Evolutionary conservation across 2,888 invertebrate species (phyloP).

Genomic region (Pyralis farinalis): DNA sequence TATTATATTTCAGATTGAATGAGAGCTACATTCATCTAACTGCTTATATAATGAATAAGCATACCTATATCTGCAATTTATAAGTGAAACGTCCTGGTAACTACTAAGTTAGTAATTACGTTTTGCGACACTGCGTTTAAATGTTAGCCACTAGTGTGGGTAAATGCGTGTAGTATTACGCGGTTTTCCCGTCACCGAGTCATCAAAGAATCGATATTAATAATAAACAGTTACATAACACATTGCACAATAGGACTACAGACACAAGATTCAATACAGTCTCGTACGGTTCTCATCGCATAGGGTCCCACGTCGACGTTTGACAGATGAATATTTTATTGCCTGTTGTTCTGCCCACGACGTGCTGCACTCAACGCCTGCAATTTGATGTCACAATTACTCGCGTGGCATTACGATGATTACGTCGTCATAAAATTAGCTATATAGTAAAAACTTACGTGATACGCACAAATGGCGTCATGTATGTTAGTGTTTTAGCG

Average conservation of each 20-base stretch:
- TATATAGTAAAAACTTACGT: conserved; percentile 6
- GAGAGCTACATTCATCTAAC: too few species aligned
- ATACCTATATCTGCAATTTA: too few species aligned
- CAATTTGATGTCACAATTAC: conserved; percentile 29
- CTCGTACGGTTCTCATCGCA: conserved; percentile 36
- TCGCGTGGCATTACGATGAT: conserved; percentile 15
- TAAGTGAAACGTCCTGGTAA: too few species aligned
- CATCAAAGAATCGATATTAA: conserved; percentile 18
- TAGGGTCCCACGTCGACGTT: conserved; percentile 52
- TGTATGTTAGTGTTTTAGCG: conserved; percentile 17
- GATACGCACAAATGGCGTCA: not conserved
- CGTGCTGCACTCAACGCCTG: conserved; percentile 31
- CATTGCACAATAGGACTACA: conserved; percentile 23
- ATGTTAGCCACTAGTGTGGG: conserved; percentile 13
- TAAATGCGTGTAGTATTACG: conserved; percentile 23
- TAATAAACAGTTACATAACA: conserved; percentile 25
- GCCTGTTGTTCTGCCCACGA: conserved; percentile 51
- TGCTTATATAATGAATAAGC: too few species aligned
- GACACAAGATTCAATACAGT: conserved; percentile 31
- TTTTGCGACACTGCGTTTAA: not conserved
- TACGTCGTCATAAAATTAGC: conserved; percentile 14
- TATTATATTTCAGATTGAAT: too few species aligned
- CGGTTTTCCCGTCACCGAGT: conserved; percentile 24
- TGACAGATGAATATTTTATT: conserved; percentile 76
- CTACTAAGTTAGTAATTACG: not conserved